These are phyloP conservation scores for Caenorhabditis sp. DNA, from an alignment of 2,888 invertebrate species.

Conservation along the genomic window DNA sequence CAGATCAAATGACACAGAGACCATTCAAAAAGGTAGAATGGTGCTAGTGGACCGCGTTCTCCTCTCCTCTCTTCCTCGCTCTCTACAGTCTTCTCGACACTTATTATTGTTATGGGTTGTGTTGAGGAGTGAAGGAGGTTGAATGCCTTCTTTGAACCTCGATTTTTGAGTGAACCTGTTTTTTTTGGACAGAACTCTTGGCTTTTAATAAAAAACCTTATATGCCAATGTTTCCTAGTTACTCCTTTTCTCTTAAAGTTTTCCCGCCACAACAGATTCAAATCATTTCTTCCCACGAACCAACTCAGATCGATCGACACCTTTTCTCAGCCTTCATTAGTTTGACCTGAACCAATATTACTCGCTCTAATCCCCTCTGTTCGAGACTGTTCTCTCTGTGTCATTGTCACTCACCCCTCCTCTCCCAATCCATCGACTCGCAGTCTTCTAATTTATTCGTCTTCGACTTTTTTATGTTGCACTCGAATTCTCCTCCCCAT, in stretches of 20 bases:
- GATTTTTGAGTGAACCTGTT: conserved; percentile 17
- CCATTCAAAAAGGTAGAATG: conserved; percentile 36
- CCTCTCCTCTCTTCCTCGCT: conserved; percentile 5
- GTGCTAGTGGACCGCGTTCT: conserved; percentile 19
- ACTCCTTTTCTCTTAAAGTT: too few relatives aligned
- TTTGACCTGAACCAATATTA: background rate
- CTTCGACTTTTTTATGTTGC: background rate
- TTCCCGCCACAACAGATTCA: too few relatives aligned
- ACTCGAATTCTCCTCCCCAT: background rate
- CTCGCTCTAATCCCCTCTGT: background rate
- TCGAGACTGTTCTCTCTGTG: background rate
- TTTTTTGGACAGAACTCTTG: background rate
- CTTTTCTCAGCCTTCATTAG: too few relatives aligned
- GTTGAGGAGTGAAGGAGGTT: conserved; percentile 3
- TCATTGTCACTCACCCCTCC: background rate
- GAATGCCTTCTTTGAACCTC: conserved; percentile 13
- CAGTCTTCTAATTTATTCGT: background rate
- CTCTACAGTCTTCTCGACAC: conserved; percentile 10
- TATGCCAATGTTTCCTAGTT: background rate
- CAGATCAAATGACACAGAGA: conserved; percentile 40
- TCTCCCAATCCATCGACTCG: background rate
- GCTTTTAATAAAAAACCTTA: background rate
- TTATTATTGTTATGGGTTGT: conserved; percentile 20
- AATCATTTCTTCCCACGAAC: too few relatives aligned
- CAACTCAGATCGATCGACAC: too few relatives aligned